A percentile compares a stretch with the other conserved stretches of the same genome.
These are phyloP conservation scores for Bufotes viridis DNA, from an alignment of 2,797 vertebrate genomes.

Conservation along the genomic window DNA sequence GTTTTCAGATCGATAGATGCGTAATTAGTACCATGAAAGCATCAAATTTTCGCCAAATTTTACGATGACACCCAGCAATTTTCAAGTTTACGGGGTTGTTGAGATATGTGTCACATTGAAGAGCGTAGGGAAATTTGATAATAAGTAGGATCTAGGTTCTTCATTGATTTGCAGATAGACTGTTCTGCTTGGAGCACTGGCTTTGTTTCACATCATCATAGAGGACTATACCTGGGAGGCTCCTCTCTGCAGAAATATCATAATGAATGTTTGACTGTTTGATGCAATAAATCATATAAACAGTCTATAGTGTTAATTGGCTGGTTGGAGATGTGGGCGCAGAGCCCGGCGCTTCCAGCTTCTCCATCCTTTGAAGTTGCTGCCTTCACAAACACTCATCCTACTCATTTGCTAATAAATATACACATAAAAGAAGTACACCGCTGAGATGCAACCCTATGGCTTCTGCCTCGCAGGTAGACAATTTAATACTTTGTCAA, in stretches of 20 bases:
- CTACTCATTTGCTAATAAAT: constrained; percentile 3
- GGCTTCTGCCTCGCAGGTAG: background rate
- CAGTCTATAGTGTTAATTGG: background rate
- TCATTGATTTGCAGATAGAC: background rate
- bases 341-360: background rate
- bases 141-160: background rate
- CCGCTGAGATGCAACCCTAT: background rate
- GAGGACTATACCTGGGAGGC: background rate
- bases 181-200: background rate
- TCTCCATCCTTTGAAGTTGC: background rate
- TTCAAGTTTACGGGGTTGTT: background rate
- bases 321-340: background rate
- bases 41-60: background rate
- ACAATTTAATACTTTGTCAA: constrained; percentile 1
- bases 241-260: background rate
- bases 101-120: background rate
- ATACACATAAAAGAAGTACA: background rate
- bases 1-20: background rate
- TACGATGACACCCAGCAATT: background rate
- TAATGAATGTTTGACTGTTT: background rate
- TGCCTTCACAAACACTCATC: constrained; percentile 1
- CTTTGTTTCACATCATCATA: background rate
- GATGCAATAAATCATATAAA: background rate
- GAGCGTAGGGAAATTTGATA: background rate
- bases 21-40: background rate